These are phyloP conservation scores for Telenomus remus DNA, from an alignment of 1,140 invertebrate genomes.

Conservation along the genomic window DNA sequence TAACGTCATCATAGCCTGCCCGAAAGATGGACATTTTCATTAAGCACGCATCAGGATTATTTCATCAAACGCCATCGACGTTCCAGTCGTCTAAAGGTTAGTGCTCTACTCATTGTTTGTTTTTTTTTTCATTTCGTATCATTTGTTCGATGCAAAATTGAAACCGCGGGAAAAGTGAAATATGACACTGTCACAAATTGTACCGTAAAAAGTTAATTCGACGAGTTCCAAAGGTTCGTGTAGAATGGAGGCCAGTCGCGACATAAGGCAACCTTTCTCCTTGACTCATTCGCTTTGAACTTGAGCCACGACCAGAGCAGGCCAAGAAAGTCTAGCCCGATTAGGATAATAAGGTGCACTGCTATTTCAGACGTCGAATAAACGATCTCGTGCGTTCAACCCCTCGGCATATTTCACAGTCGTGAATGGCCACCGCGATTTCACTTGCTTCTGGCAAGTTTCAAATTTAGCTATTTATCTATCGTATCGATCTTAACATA, in stretches of 20 bases:
- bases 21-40: conserved; percentile 44
- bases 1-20: conserved; percentile 46
- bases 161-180: background rate
- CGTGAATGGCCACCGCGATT: conserved; percentile 35
- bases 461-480: background rate
- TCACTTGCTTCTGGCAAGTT: conserved; percentile 36
- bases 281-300: conserved; percentile 44
- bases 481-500: no score
- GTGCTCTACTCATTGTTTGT: background rate
- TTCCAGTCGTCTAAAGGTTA: background rate
- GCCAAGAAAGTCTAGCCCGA: conserved; percentile 25
- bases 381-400: conserved; percentile 34
- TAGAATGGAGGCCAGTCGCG: conserved; percentile 58
- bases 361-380: conserved; percentile 34
- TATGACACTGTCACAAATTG: no score
- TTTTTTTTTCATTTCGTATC: no score
- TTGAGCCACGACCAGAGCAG: conserved; percentile 18
- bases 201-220: conserved; percentile 39
- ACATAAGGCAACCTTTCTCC: conserved; percentile 28
- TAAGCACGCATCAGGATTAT: conserved; percentile 34
- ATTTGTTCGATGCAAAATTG: background rate
- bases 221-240: conserved; percentile 30
- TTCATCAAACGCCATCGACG: conserved; percentile 35
- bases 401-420: conserved; percentile 37
- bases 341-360: conserved; percentile 35